Percentiles rank a stretch among this genome's conserved stretches.
Conservation (phyloP, 2,797 vertebrate species). For the Rhynchotus rufescens region DNA sequence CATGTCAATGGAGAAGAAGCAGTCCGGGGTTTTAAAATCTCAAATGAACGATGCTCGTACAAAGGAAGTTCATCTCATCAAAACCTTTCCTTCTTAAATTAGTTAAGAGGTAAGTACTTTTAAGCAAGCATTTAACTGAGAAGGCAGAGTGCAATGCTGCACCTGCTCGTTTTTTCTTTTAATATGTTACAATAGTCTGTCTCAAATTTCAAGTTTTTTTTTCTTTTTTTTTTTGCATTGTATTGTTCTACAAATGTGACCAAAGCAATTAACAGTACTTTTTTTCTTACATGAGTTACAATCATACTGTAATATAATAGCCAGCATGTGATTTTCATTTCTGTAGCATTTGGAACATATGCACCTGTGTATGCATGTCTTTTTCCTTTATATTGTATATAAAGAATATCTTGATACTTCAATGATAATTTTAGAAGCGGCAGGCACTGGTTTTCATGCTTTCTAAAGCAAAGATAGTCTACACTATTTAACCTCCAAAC, state of each 20-base stretch:
- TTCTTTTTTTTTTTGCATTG: not conserved
- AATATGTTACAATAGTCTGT: not conserved
- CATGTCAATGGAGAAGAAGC: constrained; percentile 31
- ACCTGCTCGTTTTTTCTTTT: not conserved
- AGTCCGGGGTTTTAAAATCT: constrained; percentile 20
- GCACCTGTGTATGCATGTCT: not conserved
- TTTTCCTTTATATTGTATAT: not conserved
- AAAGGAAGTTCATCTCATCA: constrained; percentile 36
- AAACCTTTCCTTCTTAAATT: constrained; percentile 21
- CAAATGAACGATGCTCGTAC: constrained; percentile 9
- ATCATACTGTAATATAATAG: not conserved
- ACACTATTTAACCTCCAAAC: not conserved
- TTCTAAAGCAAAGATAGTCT: not conserved
- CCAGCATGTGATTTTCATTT: not conserved
- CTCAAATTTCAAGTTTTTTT: not conserved
- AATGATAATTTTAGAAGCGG: not conserved
- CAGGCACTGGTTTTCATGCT: not conserved
- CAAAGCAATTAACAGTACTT: not conserved
- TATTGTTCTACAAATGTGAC: not conserved
- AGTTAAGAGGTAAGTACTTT: constrained; percentile 52
- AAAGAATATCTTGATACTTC: not conserved
- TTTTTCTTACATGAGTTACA: not conserved
- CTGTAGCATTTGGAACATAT: not conserved
- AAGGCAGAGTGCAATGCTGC: constrained; percentile 1
- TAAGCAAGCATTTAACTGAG: constrained; percentile 21